Base-by-base conservation (phyloP, 2,888 invertebrate species). In the Drosophila multiciliata region DNA sequence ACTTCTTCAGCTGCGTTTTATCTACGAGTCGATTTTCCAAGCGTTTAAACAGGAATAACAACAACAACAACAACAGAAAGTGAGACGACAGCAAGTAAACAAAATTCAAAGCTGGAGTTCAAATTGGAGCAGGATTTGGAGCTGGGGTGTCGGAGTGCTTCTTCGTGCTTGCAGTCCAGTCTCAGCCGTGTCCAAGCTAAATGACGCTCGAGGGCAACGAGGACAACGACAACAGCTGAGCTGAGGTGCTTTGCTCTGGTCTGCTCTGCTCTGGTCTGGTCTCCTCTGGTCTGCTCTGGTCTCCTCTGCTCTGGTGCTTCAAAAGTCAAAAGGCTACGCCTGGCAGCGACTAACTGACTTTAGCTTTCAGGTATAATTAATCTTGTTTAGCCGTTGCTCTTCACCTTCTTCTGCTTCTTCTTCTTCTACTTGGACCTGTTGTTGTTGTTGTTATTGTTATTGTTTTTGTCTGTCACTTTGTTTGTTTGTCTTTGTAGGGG, bases 341-440 rank as follows among this genome's bases (percentile, higher is more conserved):
- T 71, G 84, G 75, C 80, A 73, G 82, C 88, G 70, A 83, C 75
- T 83, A 77, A 80, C 83, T 80, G 83, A 82, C 82, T 83, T 84
- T 83, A 80, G 81, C 86, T 89, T 91, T 87, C 91, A 91, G 91
- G 86, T 92, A 91, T 91, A 92, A 91, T 92, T 92, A 91, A 92
- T 91, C 91, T 91, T 92, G 89, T 92, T 91, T 91, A 91, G 86
- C 79, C 77, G 66, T 66, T 75, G 57, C 52, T 60, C 55, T 42
- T 55, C 66, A 74, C 73, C 58, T 73, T 73, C 69, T 20, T 73
- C 65, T n/a, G n/a, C n/a, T 66, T n/a, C 48, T 26, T 1, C 29
- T 49, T 5, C 23, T 26, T 17, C 45, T 20, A 35, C 33, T 54
- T 26, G 15, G 15, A 50, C 50, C n/a, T 55, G 61, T 50, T 66